Base-by-base conservation (phyloP, 2,113 vertebrate genomes). In the Lonchura striata region DNA sequence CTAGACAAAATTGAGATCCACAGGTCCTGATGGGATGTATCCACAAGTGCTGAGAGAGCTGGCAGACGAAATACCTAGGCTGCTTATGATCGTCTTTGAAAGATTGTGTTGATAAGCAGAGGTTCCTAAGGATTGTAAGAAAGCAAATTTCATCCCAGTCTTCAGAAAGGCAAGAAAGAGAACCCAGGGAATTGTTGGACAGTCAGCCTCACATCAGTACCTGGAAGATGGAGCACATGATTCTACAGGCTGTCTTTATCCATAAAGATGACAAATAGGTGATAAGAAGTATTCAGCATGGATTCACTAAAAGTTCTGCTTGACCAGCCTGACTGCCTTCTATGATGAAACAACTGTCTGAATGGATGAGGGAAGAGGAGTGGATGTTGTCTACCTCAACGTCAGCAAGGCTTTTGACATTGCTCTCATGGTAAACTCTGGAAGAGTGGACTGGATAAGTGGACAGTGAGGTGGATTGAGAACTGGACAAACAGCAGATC, bases 341-440 rank as follows among this genome's bases (percentile, higher is more conserved):
- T 53, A 3, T 28, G 23, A 39, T 47, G 41, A 74, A 64, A 56
- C 8, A 56, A 15, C 18, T 39, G 12, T 33, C 50, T 41, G 28
- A 22, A n/a, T n/a, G 18, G 18, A 64, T 39, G 15, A 64, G 6
- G 19, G 15, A 74, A 33, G 28, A 47, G 41, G 15, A 64, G 18
- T 54, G 49, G 9, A 39, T 28, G 4, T 39, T 54, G 41, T 47
- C n/a, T 47, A 10, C 18, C 28, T 64, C 0, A 2, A n/a, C 12
- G 47, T 54, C 28, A 64, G 28, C n/a, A 74, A 47, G n/a, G 13
- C 12, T 64, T n/a, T 47, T 1, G 15, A 5, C 11, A 15, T 6
- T 47, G 28, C 16, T 47, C 7, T 74, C n/a, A 39, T 1, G 4
- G 23, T 16, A 33, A 56, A 47, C 6, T 56, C 41, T 56, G n/a